These are phyloP conservation scores for Patella caerulea DNA, from an alignment of 2,888 invertebrate genomes.

Conservation along the genomic window DNA sequence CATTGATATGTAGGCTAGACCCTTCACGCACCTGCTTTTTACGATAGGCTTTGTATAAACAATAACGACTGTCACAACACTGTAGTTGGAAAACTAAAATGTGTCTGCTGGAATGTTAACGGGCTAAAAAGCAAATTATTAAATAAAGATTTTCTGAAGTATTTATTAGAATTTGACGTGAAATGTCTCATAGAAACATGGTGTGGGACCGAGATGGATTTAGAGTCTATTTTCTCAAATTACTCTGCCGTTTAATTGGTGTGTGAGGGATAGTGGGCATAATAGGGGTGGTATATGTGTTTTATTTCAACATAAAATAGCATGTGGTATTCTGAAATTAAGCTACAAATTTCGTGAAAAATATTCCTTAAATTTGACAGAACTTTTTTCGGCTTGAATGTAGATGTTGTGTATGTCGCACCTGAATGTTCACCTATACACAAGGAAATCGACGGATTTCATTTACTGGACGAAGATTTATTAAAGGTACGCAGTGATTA, in stretches of 20 bases:
- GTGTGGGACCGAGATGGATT: neutral
- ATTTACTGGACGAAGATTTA: too few relatives aligned
- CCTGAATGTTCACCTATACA: too few relatives aligned
- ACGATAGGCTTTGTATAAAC: too few relatives aligned
- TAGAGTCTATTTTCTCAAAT: too few relatives aligned
- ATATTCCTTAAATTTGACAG: neutral
- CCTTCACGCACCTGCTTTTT: neutral
- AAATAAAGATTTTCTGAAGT: slow-evolving; percentile 6
- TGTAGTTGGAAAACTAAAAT: neutral
- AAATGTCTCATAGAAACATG: slow-evolving; percentile 3
- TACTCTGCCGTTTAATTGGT: too few relatives aligned
- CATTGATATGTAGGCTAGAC: neutral
- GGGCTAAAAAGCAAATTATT: slow-evolving; percentile 9
- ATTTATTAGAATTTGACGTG: neutral
- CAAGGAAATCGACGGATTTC: too few relatives aligned
- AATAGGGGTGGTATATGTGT: neutral
- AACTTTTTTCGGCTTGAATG: neutral
- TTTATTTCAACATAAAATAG: neutral
- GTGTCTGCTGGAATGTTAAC: neutral
- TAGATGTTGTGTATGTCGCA: neutral
- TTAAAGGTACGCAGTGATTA: too few relatives aligned
- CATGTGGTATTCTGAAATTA: neutral
- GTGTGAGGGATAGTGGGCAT: too few relatives aligned
- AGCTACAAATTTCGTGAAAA: neutral
- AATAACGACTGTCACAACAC: neutral